These are phyloP conservation scores for Sardina pilchardus DNA, from an alignment of 2,113 vertebrate species.

Conservation along the genomic window DNA sequence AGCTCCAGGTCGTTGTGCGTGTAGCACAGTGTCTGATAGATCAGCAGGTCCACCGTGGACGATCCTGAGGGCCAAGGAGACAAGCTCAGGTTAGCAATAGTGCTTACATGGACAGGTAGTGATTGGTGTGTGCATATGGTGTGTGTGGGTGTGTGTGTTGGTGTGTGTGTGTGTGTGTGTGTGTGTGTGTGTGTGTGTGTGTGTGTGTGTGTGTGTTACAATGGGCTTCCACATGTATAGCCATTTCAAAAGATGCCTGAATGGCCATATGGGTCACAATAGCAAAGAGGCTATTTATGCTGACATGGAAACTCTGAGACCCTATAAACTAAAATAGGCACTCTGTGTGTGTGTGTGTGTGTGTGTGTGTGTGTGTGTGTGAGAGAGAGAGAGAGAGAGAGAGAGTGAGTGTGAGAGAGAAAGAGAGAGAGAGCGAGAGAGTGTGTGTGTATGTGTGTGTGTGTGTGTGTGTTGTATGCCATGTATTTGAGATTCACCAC, in stretches of 20 bases:
- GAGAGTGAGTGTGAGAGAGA: no score
- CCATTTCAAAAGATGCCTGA: background rate
- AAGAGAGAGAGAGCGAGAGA: no score
- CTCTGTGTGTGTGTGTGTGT: conserved; percentile 6
- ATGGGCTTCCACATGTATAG: background rate
- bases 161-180: background rate
- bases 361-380: conserved; percentile 8
- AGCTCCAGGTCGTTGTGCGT: conserved; percentile 83
- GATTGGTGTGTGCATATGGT: background rate
- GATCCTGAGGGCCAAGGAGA: conserved; percentile 70
- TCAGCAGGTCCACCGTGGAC: conserved; percentile 89
- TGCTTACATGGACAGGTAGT: background rate
- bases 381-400: no score
- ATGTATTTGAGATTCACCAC: background rate
- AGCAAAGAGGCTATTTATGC: background rate
- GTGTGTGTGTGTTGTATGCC: background rate
- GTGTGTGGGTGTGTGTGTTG: conserved; percentile 12
- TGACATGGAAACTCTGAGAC: background rate
- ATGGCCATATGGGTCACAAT: background rate
- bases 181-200: conserved; percentile 16
- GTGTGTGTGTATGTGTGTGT: conserved; percentile 12
- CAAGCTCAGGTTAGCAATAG: background rate
- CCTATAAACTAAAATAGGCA: background rate
- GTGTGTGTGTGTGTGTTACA: background rate
- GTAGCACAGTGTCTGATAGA: conserved; percentile 94